Percentiles rank a stretch among this genome's conserved stretches.
These are phyloP conservation scores for Brachionus plicatilis DNA, from an alignment of 1,140 invertebrate genomes.

Conservation along the genomic window DNA sequence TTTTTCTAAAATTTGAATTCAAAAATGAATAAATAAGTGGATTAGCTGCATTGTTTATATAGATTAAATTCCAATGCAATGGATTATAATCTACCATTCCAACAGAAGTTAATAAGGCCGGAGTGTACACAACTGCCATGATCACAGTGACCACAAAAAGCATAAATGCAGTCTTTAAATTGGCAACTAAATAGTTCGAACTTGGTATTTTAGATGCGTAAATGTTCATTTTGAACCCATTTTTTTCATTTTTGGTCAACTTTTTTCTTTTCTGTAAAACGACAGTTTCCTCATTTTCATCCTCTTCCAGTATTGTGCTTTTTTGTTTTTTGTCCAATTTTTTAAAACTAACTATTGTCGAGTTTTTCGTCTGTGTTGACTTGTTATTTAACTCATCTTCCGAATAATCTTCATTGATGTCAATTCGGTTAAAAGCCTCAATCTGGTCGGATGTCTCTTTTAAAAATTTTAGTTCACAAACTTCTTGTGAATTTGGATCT, in stretches of 20 bases:
- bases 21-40: constrained; percentile 39
- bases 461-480: neutral
- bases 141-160: constrained; percentile 33
- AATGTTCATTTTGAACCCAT: neutral
- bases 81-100: constrained; percentile 23
- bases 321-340: neutral
- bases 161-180: constrained; percentile 37
- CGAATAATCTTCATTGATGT: neutral
- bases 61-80: constrained; percentile 34
- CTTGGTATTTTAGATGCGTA: neutral
- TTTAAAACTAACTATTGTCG: neutral
- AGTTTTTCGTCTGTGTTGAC: constrained; percentile 8
- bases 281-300: neutral
- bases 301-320: neutral
- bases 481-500: neutral
- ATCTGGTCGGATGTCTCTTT: neutral
- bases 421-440: neutral
- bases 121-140: constrained; percentile 28
- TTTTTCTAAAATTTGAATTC: constrained; percentile 38
- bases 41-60: constrained; percentile 39
- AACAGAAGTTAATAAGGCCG: constrained; percentile 17
- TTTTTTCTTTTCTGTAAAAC: neutral
- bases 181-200: neutral
- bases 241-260: neutral
- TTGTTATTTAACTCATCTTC: neutral